Base-by-base conservation (phyloP, 2,113 vertebrate species). In the Notothenia coriiceps region DNA sequence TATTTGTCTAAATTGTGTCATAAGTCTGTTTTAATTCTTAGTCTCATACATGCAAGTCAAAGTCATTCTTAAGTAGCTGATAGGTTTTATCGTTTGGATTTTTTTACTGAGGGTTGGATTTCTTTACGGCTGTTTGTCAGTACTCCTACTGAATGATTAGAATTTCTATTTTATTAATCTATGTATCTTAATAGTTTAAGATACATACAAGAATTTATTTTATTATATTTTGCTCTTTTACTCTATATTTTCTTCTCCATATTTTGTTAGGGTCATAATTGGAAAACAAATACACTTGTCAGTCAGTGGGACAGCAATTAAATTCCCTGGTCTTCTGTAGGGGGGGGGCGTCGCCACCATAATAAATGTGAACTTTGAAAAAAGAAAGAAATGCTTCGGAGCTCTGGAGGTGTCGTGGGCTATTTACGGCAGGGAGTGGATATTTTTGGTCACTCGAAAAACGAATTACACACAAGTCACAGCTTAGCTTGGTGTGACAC, bases 401-500 rank as follows among this genome's bases (percentile, higher is more conserved):
- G 77, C 80, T 73, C 54, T 71, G 60, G 54, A 79, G 60, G 90
- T 86, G 91, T 84, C 33, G 5, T 15, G 66, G 40, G 81, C 70
- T 90, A 87, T 82, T 75, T 88, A 62, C 88, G 74, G 72, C 84
- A 86, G 88, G 72, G 88, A 93, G 70, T 46, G 56, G 62, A 74
- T 94, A 93, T 94, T 93, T 93, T 88, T 82, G 77, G 86, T 85
- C 86, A 75, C 79, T 79, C 70, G 22, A 89, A 76, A 82, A 92
- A 91, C 82, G 88, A 90, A 92, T 93, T 91, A 88, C 74, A 87
- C 84, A 83, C 80, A 90, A 88, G 81, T 91, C 90, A 89, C 90
- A 92, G 89, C 89, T 89, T 69, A 63, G 85, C 76, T 86, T 80
- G 85, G 93, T 93, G 93, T 94, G 92, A 94, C 89, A 88, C 88